Base-by-base conservation (phyloP, 2,888 invertebrate species). In the Ichneumoninae sp. region DNA sequence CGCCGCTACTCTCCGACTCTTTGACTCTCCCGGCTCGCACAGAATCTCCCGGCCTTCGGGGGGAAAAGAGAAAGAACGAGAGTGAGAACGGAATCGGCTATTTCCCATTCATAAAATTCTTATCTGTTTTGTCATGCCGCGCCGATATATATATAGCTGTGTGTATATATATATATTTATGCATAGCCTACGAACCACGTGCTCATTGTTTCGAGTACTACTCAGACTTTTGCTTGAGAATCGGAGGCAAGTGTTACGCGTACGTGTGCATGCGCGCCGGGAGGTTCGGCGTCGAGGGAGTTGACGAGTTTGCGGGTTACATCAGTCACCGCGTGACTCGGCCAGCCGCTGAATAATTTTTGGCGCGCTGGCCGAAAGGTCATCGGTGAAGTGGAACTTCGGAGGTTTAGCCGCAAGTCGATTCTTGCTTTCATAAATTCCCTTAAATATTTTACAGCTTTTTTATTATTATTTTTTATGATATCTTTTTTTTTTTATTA, bases 51-150 rank as follows among this genome's bases (percentile, higher is more conserved):
- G 57, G 62, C 69, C 82, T 79, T 68, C 47, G 62, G 60, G 44
- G 13, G 44, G 16, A 4, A 66, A 52, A 74, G 78, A 79, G 79
- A 74, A 72, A 79, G 72, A 69, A 69, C 6, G n/a, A 30, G 40
- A 69, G 36, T 36, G 72, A 72, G 66, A 68, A 85, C 80, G 76
- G 79, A 85, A 82, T 83, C 72, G 83, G 62, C 83, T 76, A 81
- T 80, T 86, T 82, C 75, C 80, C 88, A 88, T 88, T 88, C 87
- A 88, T 86, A 81, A 87, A 86, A 86, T 83, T 86, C 80, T 85
- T 87, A 87, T 85, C 83, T 85, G 47, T 71, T 78, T 72, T 74
- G 84, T 80, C 60, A 69, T 78, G 76, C 75, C 60, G 65, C 70
- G 74, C 30, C 47, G 65, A 66, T 60, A 22, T 57, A 47, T 66